Evolutionary conservation across 2,888 invertebrate genomes (phyloP).

Genomic region (Amiota communis): DNA sequence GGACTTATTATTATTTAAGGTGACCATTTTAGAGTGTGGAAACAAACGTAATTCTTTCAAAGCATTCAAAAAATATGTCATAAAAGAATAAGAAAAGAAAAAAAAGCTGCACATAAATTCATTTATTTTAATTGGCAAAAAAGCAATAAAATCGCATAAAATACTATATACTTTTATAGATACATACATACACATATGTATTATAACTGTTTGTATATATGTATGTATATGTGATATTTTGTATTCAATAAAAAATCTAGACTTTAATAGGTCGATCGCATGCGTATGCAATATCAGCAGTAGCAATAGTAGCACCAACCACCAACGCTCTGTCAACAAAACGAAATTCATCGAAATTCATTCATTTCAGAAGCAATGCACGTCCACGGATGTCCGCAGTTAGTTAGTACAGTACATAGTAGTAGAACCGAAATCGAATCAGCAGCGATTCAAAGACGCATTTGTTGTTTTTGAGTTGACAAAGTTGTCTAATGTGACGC

Average conservation of each 20-base stretch:
- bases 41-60: background rate
- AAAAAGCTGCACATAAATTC: slow-evolving; percentile 49
- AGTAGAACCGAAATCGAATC: no score
- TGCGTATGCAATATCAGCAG: slow-evolving; percentile 7
- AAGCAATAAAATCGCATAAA: slow-evolving; percentile 8
- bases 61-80: slow-evolving; percentile 27
- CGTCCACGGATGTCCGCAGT: slow-evolving; percentile 67
- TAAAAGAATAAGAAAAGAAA: slow-evolving; percentile 16
- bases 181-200: no score
- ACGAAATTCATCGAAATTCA: no score
- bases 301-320: slow-evolving; percentile 25
- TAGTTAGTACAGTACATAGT: slow-evolving; percentile 26
- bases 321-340: background rate
- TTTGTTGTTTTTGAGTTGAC: background rate
- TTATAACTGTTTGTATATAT: no score
- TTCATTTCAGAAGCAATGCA: slow-evolving; percentile 49
- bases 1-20: slow-evolving; percentile 50
- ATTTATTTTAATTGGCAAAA: slow-evolving; percentile 57
- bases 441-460: no score
- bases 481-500: background rate
- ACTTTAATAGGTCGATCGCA: slow-evolving; percentile 42
- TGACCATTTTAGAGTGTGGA: slow-evolving; percentile 46
- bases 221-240: background rate
- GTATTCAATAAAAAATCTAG: slow-evolving; percentile 32
- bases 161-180: no score